Conservation (phyloP, 1,140 invertebrate genomes). For the Drosophila fuyamai region DNA sequence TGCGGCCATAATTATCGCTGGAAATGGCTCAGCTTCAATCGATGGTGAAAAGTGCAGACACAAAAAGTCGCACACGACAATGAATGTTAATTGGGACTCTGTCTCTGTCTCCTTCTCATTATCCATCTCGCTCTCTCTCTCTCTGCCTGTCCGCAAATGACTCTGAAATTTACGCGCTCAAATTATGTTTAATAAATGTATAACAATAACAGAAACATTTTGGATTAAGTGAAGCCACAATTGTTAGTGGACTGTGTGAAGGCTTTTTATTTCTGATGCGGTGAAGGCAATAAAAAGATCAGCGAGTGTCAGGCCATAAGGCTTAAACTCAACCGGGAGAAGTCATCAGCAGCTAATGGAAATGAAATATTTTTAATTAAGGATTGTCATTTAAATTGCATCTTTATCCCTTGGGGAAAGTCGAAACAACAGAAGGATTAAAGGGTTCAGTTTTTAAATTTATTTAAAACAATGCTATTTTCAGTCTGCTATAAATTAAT, state of each 20-base stretch:
- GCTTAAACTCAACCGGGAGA: constrained; percentile 19
- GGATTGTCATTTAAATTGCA: constrained; percentile 18
- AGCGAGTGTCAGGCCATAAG: constrained; percentile 42
- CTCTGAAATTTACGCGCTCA: constrained; percentile 64
- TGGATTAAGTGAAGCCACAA: constrained; percentile 64
- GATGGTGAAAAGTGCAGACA: constrained; percentile 27
- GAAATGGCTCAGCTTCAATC: constrained; percentile 55
- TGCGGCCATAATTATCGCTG: constrained; percentile 73
- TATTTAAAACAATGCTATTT: no score
- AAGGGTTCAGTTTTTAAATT: background rate
- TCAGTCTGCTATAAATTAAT: no score
- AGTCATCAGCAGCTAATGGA: constrained; percentile 36
- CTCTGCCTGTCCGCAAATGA: constrained; percentile 22
- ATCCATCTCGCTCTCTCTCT: background rate
- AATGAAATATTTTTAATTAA: constrained; percentile 40
- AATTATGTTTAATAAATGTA: constrained; percentile 82
- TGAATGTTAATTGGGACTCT: constrained; percentile 77
- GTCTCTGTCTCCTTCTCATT: constrained; percentile 15
- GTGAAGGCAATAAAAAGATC: constrained; percentile 73
- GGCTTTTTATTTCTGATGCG: constrained; percentile 15
- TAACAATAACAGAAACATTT: constrained; percentile 74
- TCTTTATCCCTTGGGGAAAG: constrained; percentile 3
- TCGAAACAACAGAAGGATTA: background rate
- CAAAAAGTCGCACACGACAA: constrained; percentile 77
- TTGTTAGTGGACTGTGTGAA: constrained; percentile 32